Evolutionary conservation across 1,140 invertebrate genomes (phyloP).

Genomic region (Vanessa atalanta): DNA sequence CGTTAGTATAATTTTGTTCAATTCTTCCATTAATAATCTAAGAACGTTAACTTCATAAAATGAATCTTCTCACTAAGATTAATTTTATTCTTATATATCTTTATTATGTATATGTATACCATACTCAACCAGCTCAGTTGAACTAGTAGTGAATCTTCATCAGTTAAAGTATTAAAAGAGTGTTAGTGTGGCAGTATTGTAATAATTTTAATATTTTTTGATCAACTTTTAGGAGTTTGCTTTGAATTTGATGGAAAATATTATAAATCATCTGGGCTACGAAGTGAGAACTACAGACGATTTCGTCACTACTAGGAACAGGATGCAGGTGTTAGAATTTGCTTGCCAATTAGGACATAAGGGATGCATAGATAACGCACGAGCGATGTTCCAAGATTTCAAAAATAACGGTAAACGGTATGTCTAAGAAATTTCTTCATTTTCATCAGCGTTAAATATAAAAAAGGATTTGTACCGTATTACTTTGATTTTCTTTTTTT

Average conservation of each 20-base stretch:
- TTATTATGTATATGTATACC: too few relatives aligned
- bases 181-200: too few relatives aligned
- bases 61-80: background rate
- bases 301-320: slow-evolving; percentile 81
- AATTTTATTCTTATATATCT: background rate
- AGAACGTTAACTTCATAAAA: background rate
- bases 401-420: slow-evolving; percentile 58
- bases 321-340: slow-evolving; percentile 83
- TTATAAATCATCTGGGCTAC: slow-evolving; percentile 83
- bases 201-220: background rate
- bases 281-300: slow-evolving; percentile 80
- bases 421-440: slow-evolving; percentile 33
- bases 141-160: too few relatives aligned
- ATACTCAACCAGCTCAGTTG: too few relatives aligned
- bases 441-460: background rate
- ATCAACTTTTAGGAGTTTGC: slow-evolving; percentile 79
- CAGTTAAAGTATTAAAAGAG: too few relatives aligned
- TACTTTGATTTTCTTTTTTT: too few relatives aligned
- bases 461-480: too few relatives aligned
- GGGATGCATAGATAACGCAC: slow-evolving; percentile 77
- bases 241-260: slow-evolving; percentile 79
- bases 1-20: slow-evolving; percentile 43
- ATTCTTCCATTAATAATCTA: background rate
- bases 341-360: slow-evolving; percentile 83
- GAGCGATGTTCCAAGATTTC: slow-evolving; percentile 50